These are phyloP conservation scores for Lepidocolaptes lacrymiger DNA, from an alignment of 2,797 vertebrate species.

Conservation along the genomic window DNA sequence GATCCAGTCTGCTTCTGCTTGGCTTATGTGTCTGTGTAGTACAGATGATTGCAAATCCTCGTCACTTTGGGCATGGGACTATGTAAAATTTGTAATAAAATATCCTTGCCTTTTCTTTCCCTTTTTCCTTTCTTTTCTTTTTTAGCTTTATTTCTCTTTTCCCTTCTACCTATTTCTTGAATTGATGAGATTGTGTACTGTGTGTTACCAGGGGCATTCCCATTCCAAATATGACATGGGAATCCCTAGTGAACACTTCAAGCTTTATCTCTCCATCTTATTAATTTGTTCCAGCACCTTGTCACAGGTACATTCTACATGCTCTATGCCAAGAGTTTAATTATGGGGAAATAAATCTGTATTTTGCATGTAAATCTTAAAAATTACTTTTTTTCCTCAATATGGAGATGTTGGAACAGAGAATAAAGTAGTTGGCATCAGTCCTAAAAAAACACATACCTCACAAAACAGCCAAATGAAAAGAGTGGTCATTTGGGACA, in stretches of 20 bases:
- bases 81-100: background rate
- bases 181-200: background rate
- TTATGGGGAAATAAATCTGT: background rate
- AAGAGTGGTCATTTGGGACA: background rate
- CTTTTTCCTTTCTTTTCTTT: background rate
- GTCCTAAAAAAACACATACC: background rate
- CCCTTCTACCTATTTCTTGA: background rate
- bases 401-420: background rate
- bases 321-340: background rate
- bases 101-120: background rate
- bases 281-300: slow-evolving; percentile 23
- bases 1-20: background rate
- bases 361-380: background rate
- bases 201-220: background rate
- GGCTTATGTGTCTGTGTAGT: background rate
- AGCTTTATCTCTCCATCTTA: background rate
- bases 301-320: background rate
- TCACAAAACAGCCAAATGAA: background rate
- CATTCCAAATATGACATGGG: background rate
- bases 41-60: background rate
- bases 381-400: background rate
- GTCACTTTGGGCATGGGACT: background rate
- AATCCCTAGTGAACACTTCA: background rate
- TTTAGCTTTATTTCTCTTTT: background rate
- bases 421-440: slow-evolving; percentile 1